Evolutionary conservation across 2,113 vertebrate species (phyloP), one percentile per base, ranked within the genome.

Genomic region (Leptobrachium ailaonicum): DNA sequence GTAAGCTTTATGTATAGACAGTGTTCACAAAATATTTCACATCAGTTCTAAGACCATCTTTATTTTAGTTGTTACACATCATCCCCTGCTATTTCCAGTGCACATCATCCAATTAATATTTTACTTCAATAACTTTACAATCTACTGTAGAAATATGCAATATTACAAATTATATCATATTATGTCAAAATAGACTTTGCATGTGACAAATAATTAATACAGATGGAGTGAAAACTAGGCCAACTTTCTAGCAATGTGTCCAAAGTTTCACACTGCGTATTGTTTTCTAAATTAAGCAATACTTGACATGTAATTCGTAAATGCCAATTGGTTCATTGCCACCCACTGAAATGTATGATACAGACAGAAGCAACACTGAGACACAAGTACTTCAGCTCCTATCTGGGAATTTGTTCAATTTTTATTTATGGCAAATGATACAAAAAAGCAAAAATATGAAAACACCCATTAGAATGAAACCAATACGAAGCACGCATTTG

Each of bases 271-370:
- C 64, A 58, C 58, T 71, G 3, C 2, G n/a, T 67, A 74, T 73
- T 73, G 64, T 80, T 79, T 53, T 74, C 78, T 80, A 80, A 73
- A 73, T 73, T 80, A 74, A 73, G 71, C 78, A 74, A 80, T 74
- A 80, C 78, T 73, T 80, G 70, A 79, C 77, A 79, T 79, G 73
- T 73, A 66, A 73, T 79, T 80, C 14, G 66, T 73, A 73, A 73
- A 80, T 80, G 78, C 78, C 78, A 80, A 79, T 73, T 79, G 77
- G 78, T 80, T 80, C 66, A 73, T 74, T 80, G 71, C 78, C 78
- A 80, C 78, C 71, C 71, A 67, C 50, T 73, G 71, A 73, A 56
- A 60, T 41, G 41, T 43, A 73, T 74, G 50, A 80, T 80, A 72
- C 78, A 80, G 78, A 80, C 71, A 68, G 50, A 73, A 80, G 77